Base-by-base conservation (phyloP, 2,888 invertebrate genomes). In the Rhogogaster chlorosoma region DNA sequence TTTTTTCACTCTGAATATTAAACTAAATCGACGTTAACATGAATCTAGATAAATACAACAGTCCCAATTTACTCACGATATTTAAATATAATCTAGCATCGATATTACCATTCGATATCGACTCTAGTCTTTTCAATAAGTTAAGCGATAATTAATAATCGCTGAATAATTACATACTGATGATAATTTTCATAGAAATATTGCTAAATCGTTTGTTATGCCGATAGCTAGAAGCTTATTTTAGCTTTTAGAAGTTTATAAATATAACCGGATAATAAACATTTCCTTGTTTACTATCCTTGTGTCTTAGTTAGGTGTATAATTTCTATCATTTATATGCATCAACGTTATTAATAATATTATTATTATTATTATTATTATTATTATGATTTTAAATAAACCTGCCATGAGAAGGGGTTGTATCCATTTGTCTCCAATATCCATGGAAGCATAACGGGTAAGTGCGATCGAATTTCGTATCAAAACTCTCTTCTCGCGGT, bases 311-410 rank as follows among this genome's bases (percentile, higher is more conserved):
- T 71, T 18, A 38, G n/a, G 10, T 38, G 70, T 71, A 38, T n/a
- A 53, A 53, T n/a, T 53, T 53, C 2, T n/a, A n/a, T 53, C n/a
- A 53, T 53, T 53, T 53, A 36, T 71, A 38, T 36, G n/a, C 38
- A 36, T 29, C 22, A 10, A 64, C 15, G 10, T 64, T 29, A 12
- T 29, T 29, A 26, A 0, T 36, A 5, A 26, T 75, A 45, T 42
- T 4, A 42, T 75, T 75, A 75, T 7, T 75, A 75, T 26, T 75
- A 75, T 22, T 38, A 73, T 49, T 26, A 45, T 38, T 53, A 61
- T 61, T 61, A 61, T 61, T 22, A 26, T 61, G 61, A 71, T 71
- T 36, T 71, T 71, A 71, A 71, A 71, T 71, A 22, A 75, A 75
- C 75, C 75, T 45, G 75, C 45, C 75, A 45, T 75, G 12, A 42